Base-by-base conservation (phyloP, 1,140 invertebrate species). In the Camponotus vicinus region DNA sequence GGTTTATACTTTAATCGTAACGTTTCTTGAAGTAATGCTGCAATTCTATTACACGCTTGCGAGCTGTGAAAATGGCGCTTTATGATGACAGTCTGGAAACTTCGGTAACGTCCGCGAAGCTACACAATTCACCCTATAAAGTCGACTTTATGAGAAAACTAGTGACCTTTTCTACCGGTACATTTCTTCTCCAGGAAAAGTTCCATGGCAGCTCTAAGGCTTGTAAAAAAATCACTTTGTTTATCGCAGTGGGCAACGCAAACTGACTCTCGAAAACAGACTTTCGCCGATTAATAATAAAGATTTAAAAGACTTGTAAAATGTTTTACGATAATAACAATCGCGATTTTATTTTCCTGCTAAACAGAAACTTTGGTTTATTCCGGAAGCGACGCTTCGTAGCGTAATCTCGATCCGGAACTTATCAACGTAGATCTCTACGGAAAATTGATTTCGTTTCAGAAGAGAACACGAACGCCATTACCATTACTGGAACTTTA, bases 1-100 rank as follows among this genome's bases (percentile, higher is more conserved):
- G 59, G 69, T 90, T 80, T 85, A 90, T 64, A 52, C 45, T 63
- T 90, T 88, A 88, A 90, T 86, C 89, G 86, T 88, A 88, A 90
- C 70, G 78, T 86, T 90, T 52, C 55, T 34, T 84, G 27, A 13
- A 73, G 85, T 90, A 86, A 52, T 55, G 77, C 86, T 85, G 78
- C 86, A 86, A 90, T 90, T 90, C 89, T 90, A 91, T 90, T 87
- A 89, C 73, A 67, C 75, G 71, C 89, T 86, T 69, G 63, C 61
- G 66, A 79, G 82, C 77, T 87, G 87, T 73, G 89, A 91, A 83
- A 91, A 89, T 86, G 75, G 83, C 73, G 76, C 73, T 90, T 90
- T 90, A 90, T 86, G 89, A 90, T 83, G 86, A 90, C 73, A 90
- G 89, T 90, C 89, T 90, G 73, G 83, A 90, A 90, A 90, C 89